These are phyloP conservation scores for Aradus depressus DNA, from an alignment of 2,888 invertebrate genomes.

Conservation along the genomic window DNA sequence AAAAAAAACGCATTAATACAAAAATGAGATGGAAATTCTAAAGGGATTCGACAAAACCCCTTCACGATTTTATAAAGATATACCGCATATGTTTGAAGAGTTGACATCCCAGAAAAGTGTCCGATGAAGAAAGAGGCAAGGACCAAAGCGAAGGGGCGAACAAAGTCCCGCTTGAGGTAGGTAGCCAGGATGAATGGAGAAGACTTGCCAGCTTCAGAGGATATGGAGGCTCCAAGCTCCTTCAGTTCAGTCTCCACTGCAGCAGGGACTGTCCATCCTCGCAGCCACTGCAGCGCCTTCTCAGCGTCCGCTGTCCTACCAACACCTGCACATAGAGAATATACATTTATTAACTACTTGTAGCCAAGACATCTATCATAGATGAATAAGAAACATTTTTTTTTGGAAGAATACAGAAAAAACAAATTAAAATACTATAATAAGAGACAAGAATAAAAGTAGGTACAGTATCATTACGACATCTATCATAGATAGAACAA, in stretches of 20 bases:
- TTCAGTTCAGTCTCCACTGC: constrained; percentile 46
- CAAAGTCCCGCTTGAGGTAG: constrained; percentile 42
- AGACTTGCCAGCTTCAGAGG: constrained; percentile 16
- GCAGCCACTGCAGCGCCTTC: constrained; percentile 58
- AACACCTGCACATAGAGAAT: constrained; percentile 36
- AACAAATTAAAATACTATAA: no score
- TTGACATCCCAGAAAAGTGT: constrained; percentile 63
- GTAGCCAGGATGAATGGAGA: constrained; percentile 21
- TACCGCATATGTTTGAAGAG: constrained; percentile 44
- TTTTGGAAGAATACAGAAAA: no score
- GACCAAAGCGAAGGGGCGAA: constrained; percentile 55
- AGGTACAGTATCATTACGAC: no score
- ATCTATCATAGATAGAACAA: no score
- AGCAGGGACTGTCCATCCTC: constrained; percentile 58
- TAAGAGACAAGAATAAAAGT: background rate
- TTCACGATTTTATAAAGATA: no score
- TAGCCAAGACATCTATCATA: no score
- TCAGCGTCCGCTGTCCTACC: constrained; percentile 54
- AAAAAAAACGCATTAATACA: no score
- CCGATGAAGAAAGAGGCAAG: constrained; percentile 57
- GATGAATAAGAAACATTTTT: no score
- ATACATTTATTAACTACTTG: no score
- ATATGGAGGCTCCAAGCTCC: constrained; percentile 16
- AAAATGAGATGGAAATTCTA: no score
- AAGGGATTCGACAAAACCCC: no score